Percentiles rank a stretch among this genome's conserved stretches.
Conservation (phyloP, 2,797 vertebrate species). For the Phrynocephalus vlangalii region DNA sequence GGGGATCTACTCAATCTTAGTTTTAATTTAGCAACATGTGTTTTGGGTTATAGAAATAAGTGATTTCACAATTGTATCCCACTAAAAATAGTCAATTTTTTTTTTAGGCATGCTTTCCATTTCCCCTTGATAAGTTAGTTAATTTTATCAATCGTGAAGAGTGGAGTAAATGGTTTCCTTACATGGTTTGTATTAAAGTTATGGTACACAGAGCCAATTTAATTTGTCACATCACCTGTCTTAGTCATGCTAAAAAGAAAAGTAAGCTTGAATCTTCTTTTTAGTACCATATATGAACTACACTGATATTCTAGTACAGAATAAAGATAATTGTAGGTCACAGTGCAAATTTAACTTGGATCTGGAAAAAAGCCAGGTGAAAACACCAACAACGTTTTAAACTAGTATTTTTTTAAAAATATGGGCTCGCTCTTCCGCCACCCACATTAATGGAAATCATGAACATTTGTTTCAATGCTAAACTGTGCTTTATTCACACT, state of each 20-base stretch:
- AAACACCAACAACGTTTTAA: constrained; percentile 7
- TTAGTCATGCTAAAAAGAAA: constrained; percentile 31
- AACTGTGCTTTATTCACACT: not conserved
- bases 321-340: constrained; percentile 28
- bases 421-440: not conserved
- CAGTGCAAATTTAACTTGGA: not conserved
- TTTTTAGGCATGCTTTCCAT: not conserved
- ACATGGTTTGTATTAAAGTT: constrained; percentile 72
- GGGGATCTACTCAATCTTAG: constrained; percentile 65
- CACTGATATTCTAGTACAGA: constrained; percentile 45
- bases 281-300: constrained; percentile 4
- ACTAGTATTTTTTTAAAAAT: not conserved
- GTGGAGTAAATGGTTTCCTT: not conserved
- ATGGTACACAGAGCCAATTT: constrained; percentile 73
- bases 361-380: constrained; percentile 1
- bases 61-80: not conserved
- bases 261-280: not conserved
- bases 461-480: not conserved
- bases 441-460: not conserved
- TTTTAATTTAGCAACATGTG: constrained; percentile 49
- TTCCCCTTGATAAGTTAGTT: not conserved
- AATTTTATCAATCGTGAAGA: not conserved
- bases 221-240: constrained; percentile 23
- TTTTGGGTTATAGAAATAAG: constrained; percentile 51
- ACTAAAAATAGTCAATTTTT: too few species aligned